A percentile compares a stretch with the other conserved stretches of the same genome.
Evolutionary conservation across 2,113 vertebrate species (phyloP).

Genomic region (Trogon melanurus): DNA sequence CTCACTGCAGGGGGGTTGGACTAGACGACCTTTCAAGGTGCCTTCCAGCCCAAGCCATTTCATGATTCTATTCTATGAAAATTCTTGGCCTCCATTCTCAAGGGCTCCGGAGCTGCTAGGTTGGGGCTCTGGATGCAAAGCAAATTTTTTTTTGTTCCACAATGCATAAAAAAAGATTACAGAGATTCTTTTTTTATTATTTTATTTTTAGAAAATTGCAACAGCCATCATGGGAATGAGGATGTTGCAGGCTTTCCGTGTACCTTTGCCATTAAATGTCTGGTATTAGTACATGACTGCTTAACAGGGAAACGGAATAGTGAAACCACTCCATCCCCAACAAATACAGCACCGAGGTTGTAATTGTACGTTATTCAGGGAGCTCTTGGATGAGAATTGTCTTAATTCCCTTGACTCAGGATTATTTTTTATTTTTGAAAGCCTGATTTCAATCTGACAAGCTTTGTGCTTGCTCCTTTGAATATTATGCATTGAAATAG

Average conservation of each 20-base stretch:
- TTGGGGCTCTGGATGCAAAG: not conserved
- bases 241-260: accelerated
- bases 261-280: not conserved
- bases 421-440: not conserved
- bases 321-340: not conserved
- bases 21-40: too few species aligned
- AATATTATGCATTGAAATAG: not conserved
- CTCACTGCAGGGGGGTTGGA: too few species aligned
- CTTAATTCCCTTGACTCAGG: not conserved
- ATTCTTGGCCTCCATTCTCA: not conserved
- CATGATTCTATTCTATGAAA: too few species aligned
- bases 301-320: not conserved
- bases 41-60: too few species aligned
- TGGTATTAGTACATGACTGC: not conserved
- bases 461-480: not conserved
- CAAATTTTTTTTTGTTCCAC: not conserved
- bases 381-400: not conserved
- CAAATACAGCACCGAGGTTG: not conserved
- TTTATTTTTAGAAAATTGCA: not conserved
- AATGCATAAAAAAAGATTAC: too few species aligned
- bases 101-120: not conserved
- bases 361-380: not conserved
- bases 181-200: not conserved
- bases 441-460: not conserved
- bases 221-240: not conserved